Percentiles rank a stretch among this genome's conserved stretches.
Evolutionary conservation across 1,140 invertebrate species (phyloP).

Genomic region (Brachionus rotundiformis): DNA sequence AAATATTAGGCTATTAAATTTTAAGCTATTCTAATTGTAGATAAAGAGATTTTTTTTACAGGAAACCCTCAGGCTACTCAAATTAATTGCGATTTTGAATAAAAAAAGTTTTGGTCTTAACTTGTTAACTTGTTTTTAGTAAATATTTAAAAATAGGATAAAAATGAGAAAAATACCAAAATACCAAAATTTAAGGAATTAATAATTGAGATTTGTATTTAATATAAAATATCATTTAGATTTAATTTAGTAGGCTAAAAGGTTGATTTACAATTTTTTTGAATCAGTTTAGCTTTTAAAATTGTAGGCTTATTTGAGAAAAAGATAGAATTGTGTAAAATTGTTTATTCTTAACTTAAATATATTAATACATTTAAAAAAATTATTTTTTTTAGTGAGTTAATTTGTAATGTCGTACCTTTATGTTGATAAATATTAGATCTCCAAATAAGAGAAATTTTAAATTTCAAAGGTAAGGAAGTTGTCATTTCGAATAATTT

Average conservation of each 20-base stretch:
- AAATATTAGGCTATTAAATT: background rate
- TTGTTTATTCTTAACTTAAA: too few relatives aligned
- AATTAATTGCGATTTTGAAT: background rate
- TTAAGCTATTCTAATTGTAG: background rate
- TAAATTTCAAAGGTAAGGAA: background rate
- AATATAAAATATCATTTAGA: too few relatives aligned
- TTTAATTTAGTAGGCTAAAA: too few relatives aligned
- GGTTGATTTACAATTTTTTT: too few relatives aligned
- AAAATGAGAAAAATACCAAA: background rate
- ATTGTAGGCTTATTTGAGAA: too few relatives aligned
- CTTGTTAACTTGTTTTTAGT: too few relatives aligned
- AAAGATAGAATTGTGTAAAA: too few relatives aligned
- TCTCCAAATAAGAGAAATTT: background rate
- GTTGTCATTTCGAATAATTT: constrained; percentile 1
- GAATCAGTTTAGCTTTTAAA: too few relatives aligned
- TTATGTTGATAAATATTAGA: background rate
- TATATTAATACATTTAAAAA: too few relatives aligned
- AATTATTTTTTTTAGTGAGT: background rate
- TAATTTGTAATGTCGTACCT: constrained; percentile 8
- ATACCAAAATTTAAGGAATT: too few relatives aligned
- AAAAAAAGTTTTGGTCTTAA: background rate
- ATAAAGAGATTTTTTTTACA: background rate
- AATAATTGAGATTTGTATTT: too few relatives aligned
- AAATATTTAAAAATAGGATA: too few relatives aligned
- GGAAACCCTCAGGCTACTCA: background rate